Evolutionary conservation across 1,140 invertebrate species (phyloP).

Genomic region (Brachionus rubens): DNA sequence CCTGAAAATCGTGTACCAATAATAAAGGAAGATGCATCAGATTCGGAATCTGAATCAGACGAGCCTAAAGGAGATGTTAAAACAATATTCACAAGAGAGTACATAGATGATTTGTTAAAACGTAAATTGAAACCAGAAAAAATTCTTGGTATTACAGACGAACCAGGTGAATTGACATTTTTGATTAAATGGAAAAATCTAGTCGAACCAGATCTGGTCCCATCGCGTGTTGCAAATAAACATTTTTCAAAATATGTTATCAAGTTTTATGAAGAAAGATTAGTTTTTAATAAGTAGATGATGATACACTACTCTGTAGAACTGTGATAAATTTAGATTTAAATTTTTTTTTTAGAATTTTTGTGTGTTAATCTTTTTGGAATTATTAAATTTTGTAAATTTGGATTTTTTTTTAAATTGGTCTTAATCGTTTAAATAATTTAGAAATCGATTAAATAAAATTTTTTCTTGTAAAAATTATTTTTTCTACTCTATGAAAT

Average conservation of each 20-base stretch:
- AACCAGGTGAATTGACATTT: slow-evolving; percentile 79
- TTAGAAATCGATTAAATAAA: no score
- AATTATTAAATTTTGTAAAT: neutral
- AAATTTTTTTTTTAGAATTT: no score
- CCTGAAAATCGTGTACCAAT: no score
- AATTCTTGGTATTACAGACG: slow-evolving; percentile 88
- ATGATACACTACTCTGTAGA: no score
- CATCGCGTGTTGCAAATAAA: slow-evolving; percentile 82
- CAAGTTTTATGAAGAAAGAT: slow-evolving; percentile 86
- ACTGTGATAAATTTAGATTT: no score
- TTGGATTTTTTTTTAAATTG: neutral
- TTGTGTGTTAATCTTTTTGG: no score
- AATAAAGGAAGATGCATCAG: neutral
- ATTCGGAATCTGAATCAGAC: neutral
- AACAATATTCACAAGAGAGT: slow-evolving; percentile 18
- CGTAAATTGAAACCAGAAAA: slow-evolving; percentile 75
- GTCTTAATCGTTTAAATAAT: neutral
- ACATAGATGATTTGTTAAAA: slow-evolving; percentile 77
- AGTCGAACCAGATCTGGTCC: slow-evolving; percentile 88
- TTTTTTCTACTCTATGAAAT: no score
- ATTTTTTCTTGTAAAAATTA: no score
- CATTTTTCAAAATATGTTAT: slow-evolving; percentile 91
- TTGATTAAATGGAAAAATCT: slow-evolving; percentile 95
- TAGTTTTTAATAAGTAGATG: slow-evolving; percentile 66
- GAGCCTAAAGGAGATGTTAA: neutral